Base-by-base conservation (phyloP, 53 echinoderm and acorn worm genomes). In the Pentamera pediparva region DNA sequence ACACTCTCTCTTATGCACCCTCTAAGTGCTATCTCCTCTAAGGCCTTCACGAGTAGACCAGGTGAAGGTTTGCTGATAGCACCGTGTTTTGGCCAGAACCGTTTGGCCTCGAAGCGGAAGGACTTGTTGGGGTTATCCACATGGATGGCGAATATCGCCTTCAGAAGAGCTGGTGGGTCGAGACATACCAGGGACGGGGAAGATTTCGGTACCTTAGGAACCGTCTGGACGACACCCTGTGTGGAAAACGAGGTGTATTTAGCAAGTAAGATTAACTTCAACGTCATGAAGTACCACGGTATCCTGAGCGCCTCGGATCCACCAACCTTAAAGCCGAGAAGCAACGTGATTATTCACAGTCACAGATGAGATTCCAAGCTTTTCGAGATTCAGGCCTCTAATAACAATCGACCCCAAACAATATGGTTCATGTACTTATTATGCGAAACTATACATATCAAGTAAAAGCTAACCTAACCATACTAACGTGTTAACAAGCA, bases 41-140 rank as follows among this genome's bases (percentile, higher is more conserved):
- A 58, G 11, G 90, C 96, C 49, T 85, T 88, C 4, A 95, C 96
- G 19, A 95, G 81, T 4, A 87, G 56, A 31, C 78, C 55, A 8
- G 96, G 90, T 32, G 85, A 78, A 6, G 96, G 96, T 61, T 89
- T 86, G 64, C 62, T 83, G 11, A 50, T 69, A 33, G 64, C 62
- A 8, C 70, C 69, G 0, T 60, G 62, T 36, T 94, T 94, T 20
- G 96, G 96, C 96, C 96, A 95, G 79, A 95, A 95, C 21, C 87
- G 60, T 52, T 90, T 89, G 25, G 85, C 75, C 65, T 95, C 85
- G 56, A 95, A 95, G 18, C 85, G 79, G 69, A 95, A 95, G 29
- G 86, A 79, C 32, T 87, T 85, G 43, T 84, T 84, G 20, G 78
- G 85, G 53, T 86, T 81, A 37, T 88, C 88, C 39, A 95, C 79